Base-by-base conservation (phyloP, 2,113 vertebrate genomes). In the Plestiodon gilberti region DNA sequence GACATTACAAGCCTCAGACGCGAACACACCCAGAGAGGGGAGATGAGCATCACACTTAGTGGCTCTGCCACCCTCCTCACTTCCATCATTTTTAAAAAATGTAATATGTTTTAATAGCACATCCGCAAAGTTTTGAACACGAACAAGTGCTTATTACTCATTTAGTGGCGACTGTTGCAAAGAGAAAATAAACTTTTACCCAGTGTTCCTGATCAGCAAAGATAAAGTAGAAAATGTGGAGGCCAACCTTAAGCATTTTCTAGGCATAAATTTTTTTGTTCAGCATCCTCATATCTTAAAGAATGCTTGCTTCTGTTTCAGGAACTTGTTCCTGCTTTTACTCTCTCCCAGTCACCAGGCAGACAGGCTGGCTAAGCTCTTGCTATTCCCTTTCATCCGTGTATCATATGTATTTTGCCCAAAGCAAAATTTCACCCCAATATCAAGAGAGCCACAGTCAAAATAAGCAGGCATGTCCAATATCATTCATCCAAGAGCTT, bases 311-410 rank as follows among this genome's bases (percentile, higher is more conserved):
- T 91, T 86, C 30, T 1, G 80, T 87, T 82, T 84, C 2, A 69
- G 61, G 88, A 83, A n/a, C 64, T 83, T 83, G 5, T 15, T 86
- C 43, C 82, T 81, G 1, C 11, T 78, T 69, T n/a, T 77, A 38
- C 13, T 59, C 4, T 67, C 70, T 87, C 28, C 77, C 65, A 57
- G 70, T 8, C 13, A 86, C 8, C 77, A 59, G 88, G 89, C 67
- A 85, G 73, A 5, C 20, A 87, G 86, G 28, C 55, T 82, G 83
- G 84, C 89, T 89, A 85, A 91, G 55, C 38, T 87, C 87, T 91
- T 86, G 55, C 38, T 87, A 88, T 91, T 86, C 78, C 84, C 88
- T 93, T 83, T 94, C 84, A 90, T 90, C 86, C 92, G 8, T 48
- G 25, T 22, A 52, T 91, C 89, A 88, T 78, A 74, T 0, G 6